Base-by-base conservation (phyloP, 2,888 invertebrate genomes). In the Acrobasis repandana region DNA sequence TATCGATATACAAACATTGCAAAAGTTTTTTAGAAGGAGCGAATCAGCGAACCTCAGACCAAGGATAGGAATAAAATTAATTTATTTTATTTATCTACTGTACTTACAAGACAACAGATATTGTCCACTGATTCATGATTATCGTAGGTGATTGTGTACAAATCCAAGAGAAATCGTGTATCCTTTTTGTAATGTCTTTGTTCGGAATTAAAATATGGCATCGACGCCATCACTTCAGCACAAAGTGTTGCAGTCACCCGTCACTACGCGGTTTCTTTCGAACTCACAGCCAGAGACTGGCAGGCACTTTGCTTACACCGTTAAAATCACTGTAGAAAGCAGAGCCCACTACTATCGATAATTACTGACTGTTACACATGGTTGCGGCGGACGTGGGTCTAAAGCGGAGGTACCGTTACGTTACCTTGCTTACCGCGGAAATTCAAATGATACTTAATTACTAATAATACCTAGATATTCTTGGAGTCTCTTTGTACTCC, bases 121-220 rank as follows among this genome's bases (percentile, higher is more conserved):
- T 95, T 95, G 79, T 96, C 95, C 70, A 96, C 92, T 56, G 95
- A 95, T 85, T 97, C 96, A 75, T 96, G 95, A 77, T 96, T 95
- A 83, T 96, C 96, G 81, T 97, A 97, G 58, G 97, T 97, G 74
- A 97, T 94, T 57, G 97, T 97, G 79, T 97, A 97, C 66, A 97
- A 93, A 92, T 97, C 97, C 77, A 95, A 92, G 64, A 97, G 94
- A 88, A 96, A 97, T 72, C 96, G 92, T 52, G 96, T 96, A 80
- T 97, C 97, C 88, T 97, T 97, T 89, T 97, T 97, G 83, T 97
- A 97, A 88, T 97, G 96, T 76, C 96, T 94, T 85, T 95, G 92
- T 88, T 93, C 93, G 64, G 89, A 85, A 73, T 93, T 86, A 78
- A 92, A 85, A 80, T 93, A 93, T 67, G 93, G 92, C 86, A 93